phyloP scores from a whole-genome alignment of 2,797 vertebrate species.

The Tragopan temminckii region DNA sequence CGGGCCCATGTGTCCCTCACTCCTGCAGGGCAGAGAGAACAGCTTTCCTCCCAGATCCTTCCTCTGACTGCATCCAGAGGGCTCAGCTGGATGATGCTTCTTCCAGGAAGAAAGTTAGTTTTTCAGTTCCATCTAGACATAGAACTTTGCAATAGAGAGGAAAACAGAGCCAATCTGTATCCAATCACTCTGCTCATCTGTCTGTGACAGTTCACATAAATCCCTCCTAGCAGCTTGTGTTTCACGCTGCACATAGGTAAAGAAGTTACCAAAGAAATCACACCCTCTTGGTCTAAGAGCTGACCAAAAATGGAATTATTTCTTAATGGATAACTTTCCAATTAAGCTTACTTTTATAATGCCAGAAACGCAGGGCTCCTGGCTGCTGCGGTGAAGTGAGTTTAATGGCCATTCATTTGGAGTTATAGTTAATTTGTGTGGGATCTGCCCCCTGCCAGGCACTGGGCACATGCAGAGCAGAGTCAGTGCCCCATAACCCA shows the following conservation, averaged over 20 bases:
- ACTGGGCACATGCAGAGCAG: not conserved
- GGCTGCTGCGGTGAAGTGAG: not conserved
- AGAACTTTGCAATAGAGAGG: not conserved
- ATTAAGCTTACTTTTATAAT: not conserved
- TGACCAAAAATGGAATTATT: not conserved
- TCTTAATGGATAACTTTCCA: constrained; percentile 39
- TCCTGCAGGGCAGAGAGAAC: rapidly evolving
- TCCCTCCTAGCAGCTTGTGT: not conserved
- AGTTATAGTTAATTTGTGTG: not conserved
- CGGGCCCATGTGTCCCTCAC: not conserved
- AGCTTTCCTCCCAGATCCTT: not conserved
- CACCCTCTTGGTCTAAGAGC: constrained; percentile 29
- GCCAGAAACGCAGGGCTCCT: not conserved
- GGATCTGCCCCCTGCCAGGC: not conserved
- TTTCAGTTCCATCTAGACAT: not conserved
- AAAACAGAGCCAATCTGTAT: not conserved
- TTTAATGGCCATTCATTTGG: not conserved
- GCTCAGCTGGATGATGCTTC: not conserved
- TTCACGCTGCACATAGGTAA: constrained; percentile 1
- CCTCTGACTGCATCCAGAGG: rapidly evolving
- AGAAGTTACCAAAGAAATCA: constrained; percentile 48
- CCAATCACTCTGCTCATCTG: not conserved
- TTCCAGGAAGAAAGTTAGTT: not conserved
- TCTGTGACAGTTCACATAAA: constrained; percentile 17
- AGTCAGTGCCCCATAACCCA: not conserved